Evolutionary conservation across 2,113 vertebrate genomes (phyloP).

Genomic region (Tapirus terrestris): DNA sequence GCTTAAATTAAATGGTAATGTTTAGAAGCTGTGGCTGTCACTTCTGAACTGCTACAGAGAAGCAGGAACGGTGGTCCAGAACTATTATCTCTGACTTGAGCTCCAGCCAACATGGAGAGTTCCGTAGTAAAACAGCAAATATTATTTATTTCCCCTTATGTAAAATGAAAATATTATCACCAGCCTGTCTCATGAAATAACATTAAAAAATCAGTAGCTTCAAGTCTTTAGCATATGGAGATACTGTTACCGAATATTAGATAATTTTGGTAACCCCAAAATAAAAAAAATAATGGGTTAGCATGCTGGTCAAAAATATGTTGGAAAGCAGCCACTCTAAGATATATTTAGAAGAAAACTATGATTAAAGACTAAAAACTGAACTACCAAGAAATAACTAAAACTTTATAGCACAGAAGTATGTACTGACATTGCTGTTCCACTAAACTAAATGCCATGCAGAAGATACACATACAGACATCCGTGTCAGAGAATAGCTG

Average conservation of each 20-base stretch:
- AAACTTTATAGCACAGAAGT: background rate
- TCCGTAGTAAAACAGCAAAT: background rate
- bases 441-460: background rate
- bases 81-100: background rate
- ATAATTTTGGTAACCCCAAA: slow-evolving; percentile 41
- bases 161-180: slow-evolving; percentile 65
- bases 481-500: background rate
- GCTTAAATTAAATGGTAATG: slow-evolving; percentile 64
- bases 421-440: background rate
- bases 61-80: background rate
- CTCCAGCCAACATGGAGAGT: background rate
- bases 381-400: background rate
- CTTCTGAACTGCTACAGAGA: slow-evolving; percentile 44
- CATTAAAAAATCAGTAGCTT: background rate
- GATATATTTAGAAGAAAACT: slow-evolving; percentile 44
- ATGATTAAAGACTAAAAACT: background rate
- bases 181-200: slow-evolving; percentile 29
- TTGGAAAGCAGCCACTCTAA: slow-evolving; percentile 20
- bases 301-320: slow-evolving; percentile 33
- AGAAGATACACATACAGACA: background rate
- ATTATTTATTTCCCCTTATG: background rate
- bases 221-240: background rate
- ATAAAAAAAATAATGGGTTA: slow-evolving; percentile 11
- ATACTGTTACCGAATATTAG: background rate
- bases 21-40: slow-evolving; percentile 16